A percentile compares a stretch with the other conserved stretches of the same genome.
Conservation (phyloP, 2,113 vertebrate genomes). For the Dipodomys ordii region DNA sequence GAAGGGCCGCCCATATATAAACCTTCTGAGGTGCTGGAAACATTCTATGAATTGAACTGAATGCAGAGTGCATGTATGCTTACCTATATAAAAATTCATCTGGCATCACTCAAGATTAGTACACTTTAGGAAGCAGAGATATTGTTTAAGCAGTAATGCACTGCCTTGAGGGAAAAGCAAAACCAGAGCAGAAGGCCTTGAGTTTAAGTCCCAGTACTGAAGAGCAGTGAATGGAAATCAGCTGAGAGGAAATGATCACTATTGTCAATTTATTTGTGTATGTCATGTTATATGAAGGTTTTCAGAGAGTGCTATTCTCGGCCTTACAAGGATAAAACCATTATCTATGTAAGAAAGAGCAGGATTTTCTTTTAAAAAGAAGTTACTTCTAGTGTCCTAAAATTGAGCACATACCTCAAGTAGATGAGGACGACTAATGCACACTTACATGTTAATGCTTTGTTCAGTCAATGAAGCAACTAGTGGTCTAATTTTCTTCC, state of each 20-base stretch:
- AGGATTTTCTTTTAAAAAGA: not conserved
- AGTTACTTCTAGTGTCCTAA: not conserved
- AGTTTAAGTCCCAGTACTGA: not conserved
- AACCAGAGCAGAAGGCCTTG: too few species aligned
- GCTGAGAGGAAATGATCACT: not conserved
- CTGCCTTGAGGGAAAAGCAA: too few species aligned
- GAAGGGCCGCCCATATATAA: too few species aligned
- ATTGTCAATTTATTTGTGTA: not conserved
- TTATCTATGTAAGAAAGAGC: not conserved
- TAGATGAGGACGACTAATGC: not conserved
- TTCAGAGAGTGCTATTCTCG: conserved; percentile 23
- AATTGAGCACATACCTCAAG: not conserved
- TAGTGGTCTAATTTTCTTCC: not conserved
- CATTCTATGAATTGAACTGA: too few species aligned
- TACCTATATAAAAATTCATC: not conserved
- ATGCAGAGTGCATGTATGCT: not conserved
- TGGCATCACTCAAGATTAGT: too few species aligned
- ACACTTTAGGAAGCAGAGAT: too few species aligned
- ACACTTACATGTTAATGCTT: not conserved
- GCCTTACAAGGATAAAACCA: not conserved
- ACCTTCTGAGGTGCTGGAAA: too few species aligned
- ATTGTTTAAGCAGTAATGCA: too few species aligned
- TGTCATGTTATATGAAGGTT: conserved; percentile 18
- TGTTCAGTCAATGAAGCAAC: not conserved
- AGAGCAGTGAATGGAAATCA: not conserved